phyloP scores from a whole-genome alignment of 1,140 invertebrate genomes.

The Heliconius nattereri region DNA sequence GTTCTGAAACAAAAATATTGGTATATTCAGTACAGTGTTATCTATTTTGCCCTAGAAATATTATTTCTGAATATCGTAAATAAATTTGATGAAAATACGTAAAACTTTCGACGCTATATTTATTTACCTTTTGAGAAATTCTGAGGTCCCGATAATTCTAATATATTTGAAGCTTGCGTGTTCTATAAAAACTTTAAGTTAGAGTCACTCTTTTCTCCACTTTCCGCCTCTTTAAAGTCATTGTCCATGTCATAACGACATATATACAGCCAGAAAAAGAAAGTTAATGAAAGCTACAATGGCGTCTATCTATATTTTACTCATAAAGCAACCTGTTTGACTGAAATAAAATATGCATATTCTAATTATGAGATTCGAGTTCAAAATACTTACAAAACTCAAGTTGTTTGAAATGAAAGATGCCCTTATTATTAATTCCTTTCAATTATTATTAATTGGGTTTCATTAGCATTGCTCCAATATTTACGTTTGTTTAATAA shows the following conservation, averaged over 20 bases:
- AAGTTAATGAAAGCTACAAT: neutral
- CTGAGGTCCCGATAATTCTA: neutral
- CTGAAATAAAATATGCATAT: neutral
- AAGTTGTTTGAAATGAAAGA: conserved; percentile 5
- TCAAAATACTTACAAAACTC: neutral
- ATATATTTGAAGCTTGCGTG: neutral
- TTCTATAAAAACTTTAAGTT: neutral
- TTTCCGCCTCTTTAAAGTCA: too few relatives aligned
- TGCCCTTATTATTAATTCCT: neutral
- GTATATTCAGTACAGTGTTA: neutral
- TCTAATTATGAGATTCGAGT: neutral
- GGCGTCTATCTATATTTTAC: neutral
- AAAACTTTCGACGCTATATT: neutral
- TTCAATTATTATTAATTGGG: conserved; percentile 1
- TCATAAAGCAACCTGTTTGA: neutral
- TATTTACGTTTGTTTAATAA: neutral
- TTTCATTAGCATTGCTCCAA: conserved; percentile 4
- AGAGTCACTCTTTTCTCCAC: too few relatives aligned
- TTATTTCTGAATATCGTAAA: neutral
- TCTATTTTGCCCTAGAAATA: neutral
- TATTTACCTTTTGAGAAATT: neutral
- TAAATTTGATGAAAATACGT: neutral
- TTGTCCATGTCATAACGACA: too few relatives aligned
- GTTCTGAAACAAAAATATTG: neutral
- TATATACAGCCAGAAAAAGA: too few relatives aligned